Conservation (phyloP, 2,113 vertebrate genomes). For the Dromiciops gliroides region DNA sequence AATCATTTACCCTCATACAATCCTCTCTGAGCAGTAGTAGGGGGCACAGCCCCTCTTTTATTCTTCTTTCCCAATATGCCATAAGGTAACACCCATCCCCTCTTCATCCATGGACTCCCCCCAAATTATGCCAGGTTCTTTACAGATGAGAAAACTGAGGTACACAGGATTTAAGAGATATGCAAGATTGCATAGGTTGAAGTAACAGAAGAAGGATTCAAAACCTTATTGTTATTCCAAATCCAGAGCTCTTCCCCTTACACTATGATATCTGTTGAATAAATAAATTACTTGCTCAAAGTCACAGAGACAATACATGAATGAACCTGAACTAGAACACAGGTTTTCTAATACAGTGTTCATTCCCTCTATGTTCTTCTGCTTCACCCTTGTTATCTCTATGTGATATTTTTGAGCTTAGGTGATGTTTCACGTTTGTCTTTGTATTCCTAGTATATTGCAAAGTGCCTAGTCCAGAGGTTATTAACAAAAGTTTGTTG, state of each 20-base stretch:
- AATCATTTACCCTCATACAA: background rate
- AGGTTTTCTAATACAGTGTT: background rate
- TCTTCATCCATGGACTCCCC: background rate
- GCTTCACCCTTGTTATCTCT: background rate
- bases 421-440: background rate
- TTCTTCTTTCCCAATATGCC: background rate
- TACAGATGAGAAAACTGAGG: background rate
- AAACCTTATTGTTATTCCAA: background rate
- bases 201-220: background rate
- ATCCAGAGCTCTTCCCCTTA: background rate
- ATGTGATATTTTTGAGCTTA: background rate
- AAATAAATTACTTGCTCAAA: background rate
- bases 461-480: background rate
- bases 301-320: background rate
- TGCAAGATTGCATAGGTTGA: background rate
- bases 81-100: background rate
- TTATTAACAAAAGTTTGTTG: background rate
- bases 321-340: background rate
- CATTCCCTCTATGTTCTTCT: background rate
- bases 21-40: background rate
- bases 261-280: background rate
- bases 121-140: background rate
- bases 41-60: background rate
- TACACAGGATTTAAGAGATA: background rate
- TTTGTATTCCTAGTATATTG: background rate